Evolutionary conservation across 2,113 vertebrate species (phyloP).

Genomic region (Charina bottae): DNA sequence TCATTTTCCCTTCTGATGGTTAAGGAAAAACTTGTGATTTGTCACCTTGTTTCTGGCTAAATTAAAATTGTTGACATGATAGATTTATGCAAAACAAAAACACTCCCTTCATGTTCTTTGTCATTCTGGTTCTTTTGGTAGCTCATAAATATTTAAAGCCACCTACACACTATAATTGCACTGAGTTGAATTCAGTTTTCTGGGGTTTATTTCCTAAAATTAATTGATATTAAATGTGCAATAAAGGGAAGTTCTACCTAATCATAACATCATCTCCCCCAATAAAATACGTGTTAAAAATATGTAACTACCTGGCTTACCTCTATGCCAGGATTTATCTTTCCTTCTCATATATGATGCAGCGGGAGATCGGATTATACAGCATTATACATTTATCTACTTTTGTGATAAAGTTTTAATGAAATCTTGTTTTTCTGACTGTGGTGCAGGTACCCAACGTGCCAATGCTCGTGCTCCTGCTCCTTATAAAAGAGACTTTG

Average conservation of each 20-base stretch:
- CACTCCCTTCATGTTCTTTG: background rate
- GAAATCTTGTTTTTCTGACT: background rate
- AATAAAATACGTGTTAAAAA: background rate
- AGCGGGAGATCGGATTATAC: background rate
- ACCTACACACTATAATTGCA: background rate
- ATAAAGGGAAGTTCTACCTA: background rate
- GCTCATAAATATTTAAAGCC: background rate
- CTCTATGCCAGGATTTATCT: background rate
- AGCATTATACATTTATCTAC: background rate
- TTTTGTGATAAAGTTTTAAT: background rate
- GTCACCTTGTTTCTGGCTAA: conserved; percentile 22
- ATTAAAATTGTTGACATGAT: background rate
- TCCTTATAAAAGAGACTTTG: conserved; percentile 97
- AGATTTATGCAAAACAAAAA: conserved; percentile 31
- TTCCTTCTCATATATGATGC: conserved; percentile 4
- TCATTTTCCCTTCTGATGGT: conserved; percentile 39
- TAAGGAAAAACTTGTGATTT: background rate
- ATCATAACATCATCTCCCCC: background rate
- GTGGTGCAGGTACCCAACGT: conserved; percentile 88
- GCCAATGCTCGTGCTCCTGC: conserved; percentile 96
- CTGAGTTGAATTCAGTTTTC: background rate
- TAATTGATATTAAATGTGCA: background rate
- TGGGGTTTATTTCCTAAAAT: too few species aligned
- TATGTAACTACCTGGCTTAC: background rate
- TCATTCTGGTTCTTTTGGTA: background rate